Evolutionary conservation across 1,140 invertebrate species (phyloP).

Genomic region (Trissolcus basalis): DNA sequence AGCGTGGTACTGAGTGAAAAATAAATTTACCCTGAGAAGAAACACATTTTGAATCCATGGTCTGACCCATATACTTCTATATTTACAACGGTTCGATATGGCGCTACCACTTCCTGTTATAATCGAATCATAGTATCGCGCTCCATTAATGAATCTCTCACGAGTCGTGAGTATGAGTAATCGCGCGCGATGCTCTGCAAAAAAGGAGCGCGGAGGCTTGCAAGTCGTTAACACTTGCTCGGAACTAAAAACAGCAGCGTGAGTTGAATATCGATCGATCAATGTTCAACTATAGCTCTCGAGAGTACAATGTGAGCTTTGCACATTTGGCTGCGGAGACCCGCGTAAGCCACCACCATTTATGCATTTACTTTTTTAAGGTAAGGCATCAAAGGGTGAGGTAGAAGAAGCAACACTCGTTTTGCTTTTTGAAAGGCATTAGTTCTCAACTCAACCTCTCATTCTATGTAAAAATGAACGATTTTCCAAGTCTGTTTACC

Average conservation of each 20-base stretch:
- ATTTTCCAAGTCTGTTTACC: constrained; percentile 42
- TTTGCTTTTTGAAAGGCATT: constrained; percentile 58
- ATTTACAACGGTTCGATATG: too few species aligned
- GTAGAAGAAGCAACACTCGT: constrained; percentile 54
- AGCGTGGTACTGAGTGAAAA: too few species aligned
- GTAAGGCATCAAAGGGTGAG: constrained; percentile 45
- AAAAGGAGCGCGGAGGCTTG: constrained; percentile 21
- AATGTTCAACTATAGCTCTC: constrained; percentile 31
- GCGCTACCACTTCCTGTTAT: too few species aligned
- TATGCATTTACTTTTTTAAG: constrained; percentile 39
- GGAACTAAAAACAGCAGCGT: constrained; percentile 35
- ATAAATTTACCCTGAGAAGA: too few species aligned
- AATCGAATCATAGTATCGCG: too few species aligned
- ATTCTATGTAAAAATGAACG: constrained; percentile 40
- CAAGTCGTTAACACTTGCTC: constrained; percentile 28
- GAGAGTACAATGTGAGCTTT: constrained; percentile 40
- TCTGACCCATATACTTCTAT: too few species aligned
- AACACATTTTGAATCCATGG: too few species aligned
- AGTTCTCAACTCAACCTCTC: constrained; percentile 46
- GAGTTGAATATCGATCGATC: too few species aligned
- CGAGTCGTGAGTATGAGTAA: constrained; percentile 17
- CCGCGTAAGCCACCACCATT: constrained; percentile 7
- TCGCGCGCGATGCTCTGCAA: constrained; percentile 15
- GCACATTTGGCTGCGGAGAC: constrained; percentile 11
- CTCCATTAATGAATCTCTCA: constrained; percentile 1